These are phyloP conservation scores for Nothobranchius kuhntae DNA, from an alignment of 2,113 vertebrate genomes.

Conservation along the genomic window DNA sequence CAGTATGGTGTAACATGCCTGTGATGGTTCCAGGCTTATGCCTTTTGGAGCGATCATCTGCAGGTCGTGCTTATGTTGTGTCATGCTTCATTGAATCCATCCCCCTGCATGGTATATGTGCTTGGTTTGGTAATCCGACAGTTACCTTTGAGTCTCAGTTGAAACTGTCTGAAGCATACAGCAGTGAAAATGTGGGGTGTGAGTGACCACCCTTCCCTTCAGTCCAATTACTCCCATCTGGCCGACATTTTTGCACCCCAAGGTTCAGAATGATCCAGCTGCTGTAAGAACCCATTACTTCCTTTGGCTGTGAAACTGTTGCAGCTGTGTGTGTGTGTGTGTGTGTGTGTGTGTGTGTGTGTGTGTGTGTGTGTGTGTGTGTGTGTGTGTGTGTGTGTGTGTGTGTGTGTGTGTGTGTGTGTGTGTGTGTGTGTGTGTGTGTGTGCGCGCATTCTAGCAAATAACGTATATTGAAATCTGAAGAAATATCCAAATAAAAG, in stretches of 20 bases:
- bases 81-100: constrained; percentile 5
- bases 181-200: constrained; percentile 4
- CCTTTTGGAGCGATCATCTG: background rate
- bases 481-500: background rate
- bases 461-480: background rate
- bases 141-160: constrained; percentile 14
- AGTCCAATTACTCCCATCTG: constrained; percentile 21
- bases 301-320: background rate
- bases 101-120: background rate
- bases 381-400: too few species aligned
- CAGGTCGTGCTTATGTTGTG: constrained; percentile 5
- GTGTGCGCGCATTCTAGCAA: too few species aligned
- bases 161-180: constrained; percentile 6
- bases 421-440: too few species aligned
- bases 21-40: background rate
- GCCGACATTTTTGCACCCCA: background rate
- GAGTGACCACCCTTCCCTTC: constrained; percentile 19
- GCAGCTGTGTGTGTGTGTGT: background rate
- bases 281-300: background rate
- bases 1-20: background rate
- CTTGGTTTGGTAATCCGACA: constrained; percentile 21
- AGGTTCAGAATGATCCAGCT: constrained; percentile 12
- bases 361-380: too few species aligned
- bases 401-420: too few species aligned
- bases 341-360: too few species aligned